Evolutionary conservation across 2,797 vertebrate species (phyloP), one percentile per base, ranked within the genome.

Genomic region (Luscinia megarhynchos): DNA sequence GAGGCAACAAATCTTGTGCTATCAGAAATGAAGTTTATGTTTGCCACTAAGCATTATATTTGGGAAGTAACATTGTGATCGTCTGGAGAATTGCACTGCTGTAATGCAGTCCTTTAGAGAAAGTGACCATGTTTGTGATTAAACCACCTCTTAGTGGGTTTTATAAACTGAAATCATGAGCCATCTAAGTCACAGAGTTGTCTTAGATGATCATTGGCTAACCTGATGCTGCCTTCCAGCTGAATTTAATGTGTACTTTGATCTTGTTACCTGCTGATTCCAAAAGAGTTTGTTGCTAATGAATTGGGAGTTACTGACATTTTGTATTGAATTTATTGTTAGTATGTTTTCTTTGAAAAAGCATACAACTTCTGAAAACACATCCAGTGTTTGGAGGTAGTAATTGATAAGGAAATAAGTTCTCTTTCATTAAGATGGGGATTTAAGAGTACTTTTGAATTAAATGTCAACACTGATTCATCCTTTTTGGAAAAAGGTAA

Each of bases 341-440:
- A 58, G 41, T 58, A 54, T 51, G 30, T 40, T 87, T 85, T 91
- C 73, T 92, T 66, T 75, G 62, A 59, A 88, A 94, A 90, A 46
- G 78, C 21, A 46, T 58, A 30, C 26, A 75, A n/a, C 46, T 72
- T 91, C 38, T 92, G n/a, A 82, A 96, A 91, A 61, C 30, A 50
- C 7, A 67, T 62, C 17, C 41, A 70, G 34, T 40, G 23, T 45
- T 22, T 73, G 22, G 61, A 90, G 74, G 53, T 10, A 79, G 24
- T 46, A 77, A 41, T 12, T 76, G 29, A 63, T 69, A 94, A 63
- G 20, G 23, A 84, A 87, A 58, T 48, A 55, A 73, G 38, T 38
- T 38, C 38, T 38, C 8, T 66, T 80, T 91, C 75, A 50, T 62
- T 73, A 75, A 79, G 30, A 34, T 76, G 54, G 88, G 32, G 27